Evolutionary conservation across 2,888 invertebrate genomes (phyloP).

Genomic region (Tanytarsus gracilentus): DNA sequence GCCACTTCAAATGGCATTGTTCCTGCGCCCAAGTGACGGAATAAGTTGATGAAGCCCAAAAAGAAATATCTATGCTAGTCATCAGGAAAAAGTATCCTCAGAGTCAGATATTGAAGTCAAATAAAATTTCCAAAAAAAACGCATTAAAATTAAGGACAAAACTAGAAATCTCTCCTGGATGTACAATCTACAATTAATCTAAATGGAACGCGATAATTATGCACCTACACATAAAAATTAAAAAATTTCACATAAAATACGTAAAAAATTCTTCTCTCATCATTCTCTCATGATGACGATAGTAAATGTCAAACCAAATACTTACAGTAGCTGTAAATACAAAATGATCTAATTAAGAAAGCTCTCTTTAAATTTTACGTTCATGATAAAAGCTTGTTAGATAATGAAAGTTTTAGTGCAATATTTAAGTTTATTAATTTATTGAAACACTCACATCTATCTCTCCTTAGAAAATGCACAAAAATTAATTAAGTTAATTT

Average conservation of each 20-base stretch:
- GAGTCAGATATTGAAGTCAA: conserved; percentile 22
- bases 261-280: too few species aligned
- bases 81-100: conserved; percentile 32
- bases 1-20: conserved; percentile 9
- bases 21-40: conserved; percentile 21
- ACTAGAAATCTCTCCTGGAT: conserved; percentile 15
- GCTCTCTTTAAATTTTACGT: too few species aligned
- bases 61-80: conserved; percentile 46
- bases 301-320: too few species aligned
- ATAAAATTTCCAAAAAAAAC: neutral
- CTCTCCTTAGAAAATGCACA: neutral
- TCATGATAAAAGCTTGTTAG: neutral
- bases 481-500: neutral
- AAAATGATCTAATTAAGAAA: too few species aligned
- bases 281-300: too few species aligned
- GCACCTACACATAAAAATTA: neutral
- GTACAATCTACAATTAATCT: conserved; percentile 1
- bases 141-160: neutral
- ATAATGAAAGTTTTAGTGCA: conserved; percentile 1
- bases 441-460: neutral
- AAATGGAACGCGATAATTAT: neutral
- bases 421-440: conserved; percentile 12
- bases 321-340: too few species aligned
- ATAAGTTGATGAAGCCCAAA: conserved; percentile 33
- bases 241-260: neutral